phyloP scores from a whole-genome alignment of 2,113 vertebrate species.

The Phylloscopus whistleri region DNA sequence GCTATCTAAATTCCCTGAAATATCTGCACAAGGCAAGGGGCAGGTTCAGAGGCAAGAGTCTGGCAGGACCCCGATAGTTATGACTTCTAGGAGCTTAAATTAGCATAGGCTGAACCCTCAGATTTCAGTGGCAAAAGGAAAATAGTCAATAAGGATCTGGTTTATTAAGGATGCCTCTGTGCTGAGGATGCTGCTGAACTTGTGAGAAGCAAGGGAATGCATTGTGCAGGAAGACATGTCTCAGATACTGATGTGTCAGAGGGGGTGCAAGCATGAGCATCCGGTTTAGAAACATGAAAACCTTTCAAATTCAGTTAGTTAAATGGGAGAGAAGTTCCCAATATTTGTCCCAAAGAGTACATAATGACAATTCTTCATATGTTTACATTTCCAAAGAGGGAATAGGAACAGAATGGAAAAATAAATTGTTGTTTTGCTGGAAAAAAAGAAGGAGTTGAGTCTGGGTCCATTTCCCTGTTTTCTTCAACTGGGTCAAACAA shows the following conservation, averaged over 20 bases:
- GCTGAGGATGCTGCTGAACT: not conserved
- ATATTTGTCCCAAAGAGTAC: not conserved
- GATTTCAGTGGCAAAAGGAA: not conserved
- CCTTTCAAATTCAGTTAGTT: not conserved
- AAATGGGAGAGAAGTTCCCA: not conserved
- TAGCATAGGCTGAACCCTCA: not conserved
- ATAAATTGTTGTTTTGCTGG: not conserved
- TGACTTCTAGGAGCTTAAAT: not conserved
- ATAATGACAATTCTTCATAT: not conserved
- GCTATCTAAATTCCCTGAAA: not conserved
- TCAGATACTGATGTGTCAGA: not conserved
- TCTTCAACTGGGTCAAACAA: not conserved
- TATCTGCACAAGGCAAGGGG: not conserved
- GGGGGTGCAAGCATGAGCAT: not conserved
- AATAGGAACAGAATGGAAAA: not conserved
- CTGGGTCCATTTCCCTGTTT: not conserved
- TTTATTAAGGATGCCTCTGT: not conserved
- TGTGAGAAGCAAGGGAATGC: not conserved
- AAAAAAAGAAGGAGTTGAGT: not conserved
- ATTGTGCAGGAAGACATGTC: not conserved
- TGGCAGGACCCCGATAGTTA: not conserved
- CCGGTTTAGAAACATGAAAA: not conserved
- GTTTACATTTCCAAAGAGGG: not conserved
- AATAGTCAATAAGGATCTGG: not conserved
- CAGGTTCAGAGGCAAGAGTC: not conserved